Evolutionary conservation across 2,888 invertebrate genomes (phyloP).

Genomic region (Pediacus dermestoides): DNA sequence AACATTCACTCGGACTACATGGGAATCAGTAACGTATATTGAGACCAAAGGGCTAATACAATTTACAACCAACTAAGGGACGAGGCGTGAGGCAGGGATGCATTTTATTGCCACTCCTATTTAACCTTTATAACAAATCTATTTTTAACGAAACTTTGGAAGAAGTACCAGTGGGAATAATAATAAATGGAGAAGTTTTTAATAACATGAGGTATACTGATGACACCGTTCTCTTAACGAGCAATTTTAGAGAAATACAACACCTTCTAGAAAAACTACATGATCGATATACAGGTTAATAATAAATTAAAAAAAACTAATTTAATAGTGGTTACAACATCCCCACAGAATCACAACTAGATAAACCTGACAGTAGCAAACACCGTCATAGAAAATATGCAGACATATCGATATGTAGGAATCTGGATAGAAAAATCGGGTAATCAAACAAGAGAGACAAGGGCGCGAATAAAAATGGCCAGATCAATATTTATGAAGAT

Average conservation of each 20-base stretch:
- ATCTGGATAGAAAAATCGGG: not conserved
- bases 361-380: not conserved
- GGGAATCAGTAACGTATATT: slow-evolving; percentile 1
- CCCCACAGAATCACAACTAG: not conserved
- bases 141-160: slow-evolving; percentile 2
- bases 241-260: not conserved
- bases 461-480: not conserved
- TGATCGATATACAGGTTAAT: not conserved
- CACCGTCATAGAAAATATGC: too few species aligned
- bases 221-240: slow-evolving; percentile 5
- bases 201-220: slow-evolving; percentile 9
- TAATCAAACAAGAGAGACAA: not conserved
- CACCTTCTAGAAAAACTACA: not conserved
- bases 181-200: slow-evolving; percentile 4
- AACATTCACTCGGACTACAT: not conserved
- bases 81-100: not conserved
- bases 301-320: slow-evolving; percentile 6
- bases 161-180: slow-evolving; percentile 3
- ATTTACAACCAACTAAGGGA: not conserved
- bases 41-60: not conserved
- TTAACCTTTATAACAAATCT: not conserved
- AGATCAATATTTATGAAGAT: not conserved
- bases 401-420: not conserved
- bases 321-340: slow-evolving; percentile 7
- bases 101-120: not conserved